Base-by-base conservation (phyloP, 2,797 vertebrate species). In the Basileuterus tristriatus region DNA sequence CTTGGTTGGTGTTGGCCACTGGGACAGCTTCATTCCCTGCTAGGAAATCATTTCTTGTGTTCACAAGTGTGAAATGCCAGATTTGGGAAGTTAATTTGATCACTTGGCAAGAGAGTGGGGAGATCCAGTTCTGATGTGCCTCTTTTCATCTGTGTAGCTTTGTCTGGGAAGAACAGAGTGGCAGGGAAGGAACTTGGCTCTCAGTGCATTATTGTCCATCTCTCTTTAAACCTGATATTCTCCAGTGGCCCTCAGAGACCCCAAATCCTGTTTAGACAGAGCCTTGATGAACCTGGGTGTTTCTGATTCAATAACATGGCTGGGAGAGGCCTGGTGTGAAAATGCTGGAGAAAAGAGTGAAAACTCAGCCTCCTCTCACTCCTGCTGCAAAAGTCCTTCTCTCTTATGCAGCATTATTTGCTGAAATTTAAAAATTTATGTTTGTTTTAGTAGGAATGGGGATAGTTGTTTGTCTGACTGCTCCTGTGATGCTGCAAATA, bases 51-150 rank as follows among this genome's bases (percentile, higher is more conserved):
- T 92, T 93, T 56, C 64, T 71, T 64, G 41, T 85, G 41, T 88
- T 67, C 58, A 29, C 2, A 7, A 50, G 46, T 64, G 52, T 68
- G 90, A 94, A 89, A 92, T 9, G 22, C 15, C 43, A 85, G 93
- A 39, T 83, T 83, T 39, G 75, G 87, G 71, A 91, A 93, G 92
- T 82, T 84, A 53, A 96, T 78, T 83, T 55, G 80, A 91, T 94
- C 87, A 1, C 83, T 90, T 88, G 85, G 90, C 70, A n/a, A 4
- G 84, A 44, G 69, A 71, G 15, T 3, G 55, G 50, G 22, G 22
- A 63, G 58, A 84, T 94, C 77, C 63, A 50, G 47, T 96, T 93
- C 88, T 86, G 58, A 30, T 44, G 77, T 41, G 46, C 30, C 59
- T 50, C 78, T 86, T 89, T 68, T 32, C 75, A 83, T 86, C 74